These are phyloP conservation scores for Bilobella aurantiaca DNA, from an alignment of 1,140 invertebrate species.

Conservation along the genomic window DNA sequence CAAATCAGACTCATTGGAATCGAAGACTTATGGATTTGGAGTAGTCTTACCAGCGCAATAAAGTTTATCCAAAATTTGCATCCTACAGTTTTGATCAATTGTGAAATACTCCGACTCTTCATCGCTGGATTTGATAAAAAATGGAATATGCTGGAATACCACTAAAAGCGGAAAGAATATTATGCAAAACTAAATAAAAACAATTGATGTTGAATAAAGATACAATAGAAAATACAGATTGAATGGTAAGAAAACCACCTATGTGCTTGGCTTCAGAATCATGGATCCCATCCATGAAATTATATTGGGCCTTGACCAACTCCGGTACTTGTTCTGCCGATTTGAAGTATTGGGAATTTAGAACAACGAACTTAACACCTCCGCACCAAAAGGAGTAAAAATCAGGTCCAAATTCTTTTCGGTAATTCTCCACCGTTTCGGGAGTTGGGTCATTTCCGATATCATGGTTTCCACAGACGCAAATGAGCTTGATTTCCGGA, in stretches of 20 bases:
- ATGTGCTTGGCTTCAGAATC: constrained; percentile 23
- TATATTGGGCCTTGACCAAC: constrained; percentile 41
- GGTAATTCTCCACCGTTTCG: constrained; percentile 40
- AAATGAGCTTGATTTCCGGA: constrained; percentile 44
- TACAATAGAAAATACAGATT: no score
- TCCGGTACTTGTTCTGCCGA: constrained; percentile 37
- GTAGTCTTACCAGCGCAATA: constrained; percentile 38
- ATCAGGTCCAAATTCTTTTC: constrained; percentile 47
- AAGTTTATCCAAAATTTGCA: constrained; percentile 43
- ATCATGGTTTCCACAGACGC: constrained; percentile 52
- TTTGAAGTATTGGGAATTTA: constrained; percentile 48
- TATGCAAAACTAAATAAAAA: no score
- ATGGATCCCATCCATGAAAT: constrained; percentile 31
- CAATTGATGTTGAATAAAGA: no score
- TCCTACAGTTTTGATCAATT: constrained; percentile 38
- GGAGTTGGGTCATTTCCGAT: constrained; percentile 45
- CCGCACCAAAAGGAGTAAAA: constrained; percentile 47
- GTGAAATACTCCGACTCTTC: constrained; percentile 44
- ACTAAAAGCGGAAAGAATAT: constrained; percentile 38
- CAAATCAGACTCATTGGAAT: neutral
- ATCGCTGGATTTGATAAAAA: constrained; percentile 42
- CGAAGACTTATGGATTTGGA: neutral
- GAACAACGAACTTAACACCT: constrained; percentile 47
- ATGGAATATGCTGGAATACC: constrained; percentile 50
- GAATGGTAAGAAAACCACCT: constrained; percentile 19